A percentile compares a stretch with the other conserved stretches of the same genome.
Evolutionary conservation across 2,888 invertebrate genomes (phyloP).

Genomic region (Rosalia funebris): DNA sequence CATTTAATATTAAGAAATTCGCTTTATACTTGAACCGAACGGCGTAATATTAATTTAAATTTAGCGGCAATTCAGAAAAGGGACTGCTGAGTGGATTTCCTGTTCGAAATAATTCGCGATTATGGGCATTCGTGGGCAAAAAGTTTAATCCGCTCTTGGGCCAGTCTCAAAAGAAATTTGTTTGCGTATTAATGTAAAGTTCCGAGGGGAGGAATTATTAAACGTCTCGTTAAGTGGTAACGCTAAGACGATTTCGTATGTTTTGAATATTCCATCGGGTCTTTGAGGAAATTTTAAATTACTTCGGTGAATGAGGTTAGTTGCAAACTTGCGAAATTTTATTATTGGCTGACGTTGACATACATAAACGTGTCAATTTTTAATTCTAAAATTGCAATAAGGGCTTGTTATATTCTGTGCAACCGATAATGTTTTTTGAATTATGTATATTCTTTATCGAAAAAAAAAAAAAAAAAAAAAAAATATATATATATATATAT

Average conservation of each 20-base stretch:
- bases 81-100: constrained; percentile 12
- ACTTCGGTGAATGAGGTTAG: not conserved
- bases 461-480: too few relatives aligned
- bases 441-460: too few relatives aligned
- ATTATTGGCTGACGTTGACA: not conserved
- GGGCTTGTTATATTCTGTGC: too few relatives aligned
- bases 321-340: not conserved
- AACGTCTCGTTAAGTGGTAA: constrained; percentile 8
- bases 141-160: constrained; percentile 32
- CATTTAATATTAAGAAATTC: constrained; percentile 17
- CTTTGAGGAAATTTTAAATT: not conserved
- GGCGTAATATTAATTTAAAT: constrained; percentile 27
- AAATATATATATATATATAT: too few relatives aligned
- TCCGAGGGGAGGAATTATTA: constrained; percentile 3
- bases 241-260: not conserved
- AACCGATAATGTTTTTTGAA: too few relatives aligned
- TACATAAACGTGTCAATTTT: not conserved
- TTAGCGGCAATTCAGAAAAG: constrained; percentile 26
- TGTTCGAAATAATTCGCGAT: constrained; percentile 42
- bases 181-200: constrained; percentile 13
- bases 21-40: constrained; percentile 9
- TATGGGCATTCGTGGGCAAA: constrained; percentile 23
- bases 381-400: too few relatives aligned
- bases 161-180: constrained; percentile 10
- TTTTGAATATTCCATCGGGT: too few relatives aligned